Base-by-base conservation (phyloP, 2,888 invertebrate genomes). In the Cryptus armator region DNA sequence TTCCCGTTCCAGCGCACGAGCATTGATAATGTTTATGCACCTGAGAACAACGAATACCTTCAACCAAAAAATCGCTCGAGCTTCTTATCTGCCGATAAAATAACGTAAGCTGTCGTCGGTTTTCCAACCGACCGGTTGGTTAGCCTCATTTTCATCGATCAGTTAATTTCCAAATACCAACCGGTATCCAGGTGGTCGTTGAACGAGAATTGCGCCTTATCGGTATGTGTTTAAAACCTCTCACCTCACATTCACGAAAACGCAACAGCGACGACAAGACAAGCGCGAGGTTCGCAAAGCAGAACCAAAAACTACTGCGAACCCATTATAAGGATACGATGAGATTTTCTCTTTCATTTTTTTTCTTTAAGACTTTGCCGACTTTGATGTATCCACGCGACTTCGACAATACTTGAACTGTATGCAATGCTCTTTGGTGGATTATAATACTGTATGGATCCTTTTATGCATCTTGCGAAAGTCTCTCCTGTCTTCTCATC, bases 401-500 rank as follows among this genome's bases (percentile, higher is more conserved):
- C 56, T 66, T 68, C 37, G 53, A 62, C 70, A 53, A 62, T 51
- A 81, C 51, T 76, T 44, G 24, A 44, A 53, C 48, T 71, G 48
- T n/a, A 16, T 16, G 19, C 16, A 32, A n/a, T 44, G n/a, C 29
- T 51, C 14, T 24, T n/a, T 7, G n/a, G 29, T 74, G 6, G 37
- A 32, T 48, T 62, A 78, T 72, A 77, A 46, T 44, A 46, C 64
- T 79, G 72, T 71, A 84, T 81, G 71, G 75, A 84, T 81, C 81
- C 76, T 67, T 76, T 81, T 81, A 71, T 81, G 84, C 81, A 84
- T 81, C 72, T 59, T 66, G 71, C 81, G 76, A 81, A 81, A 84
- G 84, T 81, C 46, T 62, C 81, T 80, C 29, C 16, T 56, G 29
- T 74, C 74, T 53, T 19, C 48, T 59, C 56, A 10, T 44, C 29